Conservation (phyloP, 2,888 invertebrate genomes). For the Slavum lentiscoides region DNA sequence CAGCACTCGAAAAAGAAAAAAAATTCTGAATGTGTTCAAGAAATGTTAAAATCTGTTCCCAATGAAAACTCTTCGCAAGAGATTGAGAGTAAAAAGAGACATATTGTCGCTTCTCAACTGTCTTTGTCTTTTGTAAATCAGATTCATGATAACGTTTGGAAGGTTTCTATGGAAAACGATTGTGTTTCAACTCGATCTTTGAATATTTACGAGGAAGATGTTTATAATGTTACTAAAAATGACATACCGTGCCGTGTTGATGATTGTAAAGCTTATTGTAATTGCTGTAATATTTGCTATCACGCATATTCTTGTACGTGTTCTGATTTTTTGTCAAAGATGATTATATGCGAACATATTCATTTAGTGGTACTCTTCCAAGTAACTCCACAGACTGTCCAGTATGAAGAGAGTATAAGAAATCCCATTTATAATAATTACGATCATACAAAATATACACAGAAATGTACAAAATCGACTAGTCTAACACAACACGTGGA, state of each 20-base stretch:
- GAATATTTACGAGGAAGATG: background rate
- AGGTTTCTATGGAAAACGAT: constrained; percentile 6
- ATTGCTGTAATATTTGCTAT: constrained; percentile 44
- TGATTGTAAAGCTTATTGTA: constrained; percentile 16
- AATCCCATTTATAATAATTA: background rate
- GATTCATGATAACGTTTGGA: constrained; percentile 28
- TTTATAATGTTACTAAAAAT: constrained; percentile 19
- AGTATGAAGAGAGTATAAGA: background rate
- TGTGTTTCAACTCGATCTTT: background rate
- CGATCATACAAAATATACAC: constrained; percentile 16
- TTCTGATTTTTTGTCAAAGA: constrained; percentile 33
- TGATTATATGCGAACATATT: constrained; percentile 44
- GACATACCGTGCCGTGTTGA: background rate
- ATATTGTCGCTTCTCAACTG: constrained; percentile 27
- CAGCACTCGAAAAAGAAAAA: background rate
- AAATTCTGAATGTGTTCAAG: background rate
- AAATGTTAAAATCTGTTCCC: background rate
- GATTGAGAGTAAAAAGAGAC: constrained; percentile 4
- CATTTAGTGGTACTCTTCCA: constrained; percentile 36
- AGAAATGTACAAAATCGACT: background rate
- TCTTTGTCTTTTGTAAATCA: constrained; percentile 11
- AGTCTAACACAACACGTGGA: background rate
- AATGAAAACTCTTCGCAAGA: background rate
- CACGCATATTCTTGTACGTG: constrained; percentile 48
- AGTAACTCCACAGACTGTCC: background rate